Base-by-base conservation (phyloP, 1,140 invertebrate genomes). In the Pseudomyrmex pallidus region DNA sequence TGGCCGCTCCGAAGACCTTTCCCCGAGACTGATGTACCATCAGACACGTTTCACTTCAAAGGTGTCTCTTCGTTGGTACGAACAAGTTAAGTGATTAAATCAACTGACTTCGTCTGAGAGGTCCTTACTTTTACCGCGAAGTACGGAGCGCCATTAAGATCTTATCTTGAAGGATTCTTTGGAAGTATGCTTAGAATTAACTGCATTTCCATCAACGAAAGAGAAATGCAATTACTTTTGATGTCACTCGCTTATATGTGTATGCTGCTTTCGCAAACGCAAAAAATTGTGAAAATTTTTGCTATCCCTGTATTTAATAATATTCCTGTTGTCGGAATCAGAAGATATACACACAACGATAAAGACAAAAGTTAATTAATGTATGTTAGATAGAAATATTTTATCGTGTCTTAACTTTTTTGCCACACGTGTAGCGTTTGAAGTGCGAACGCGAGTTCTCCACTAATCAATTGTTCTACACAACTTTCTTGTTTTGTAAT, bases 61-160 rank as follows among this genome's bases (percentile, higher is more conserved):
- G 86, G 85, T 87, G 85, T 87, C 86, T 80, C 85, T 76, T 68
- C 68, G 67, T 48, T 52, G 73, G 56, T 25, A 44, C 77, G 72
- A 87, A 80, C 59, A 84, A 84, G 67, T 87, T 77, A 74, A 80
- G 80, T 87, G 86, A 87, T 87, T 87, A 78, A 87, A 87, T 87
- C 82, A 87, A 86, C 86, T 86, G 83, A 63, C 67, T 66, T 76
- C 48, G 56, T 44, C 67, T 52, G 68, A 72, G 64, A 48, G 57
- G 73, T 66, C 35, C 57, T 50, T 52, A 68, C 59, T 67, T 67
- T 63, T 64, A 66, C 54, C 57, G 17, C 48, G 48, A 86, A 85
- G 78, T 68, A 85, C 25, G 48, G 25, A 9, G 50, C 63, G 54
- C 62, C 83, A 64, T 82, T 62, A 52, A 80, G 66, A 59, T 61